Base-by-base conservation (phyloP, 2,113 vertebrate species). In the Myrmecophaga tridactyla region DNA sequence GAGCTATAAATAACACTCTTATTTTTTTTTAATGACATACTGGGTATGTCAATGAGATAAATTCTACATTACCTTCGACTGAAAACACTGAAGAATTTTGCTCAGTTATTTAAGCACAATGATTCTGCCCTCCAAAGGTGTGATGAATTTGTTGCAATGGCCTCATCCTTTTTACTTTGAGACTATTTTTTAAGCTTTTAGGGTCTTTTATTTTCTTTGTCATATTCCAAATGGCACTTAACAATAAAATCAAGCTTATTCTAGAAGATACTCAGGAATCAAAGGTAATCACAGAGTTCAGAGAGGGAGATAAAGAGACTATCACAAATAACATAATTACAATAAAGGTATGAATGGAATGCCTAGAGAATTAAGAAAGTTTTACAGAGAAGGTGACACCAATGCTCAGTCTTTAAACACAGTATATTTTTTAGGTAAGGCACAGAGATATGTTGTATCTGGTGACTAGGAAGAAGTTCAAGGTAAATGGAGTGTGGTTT, bases 221-320 rank as follows among this genome's bases (percentile, higher is more conserved):
- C 43, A 72, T 43, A 65, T 75, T 94, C 60, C 96, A 96, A 81
- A 67, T 88, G 31, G 73, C 62, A 83, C 14, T 51, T 73, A 36
- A 15, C 77, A 83, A 73, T n/a, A 78, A 94, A 86, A 41, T 36
- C 46, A 80, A 41, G 25, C 34, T 75, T 72, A 90, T 46, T 56
- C 72, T 84, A 76, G 73, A 78, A 78, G 39, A 94, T 25, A 73
- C 11, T n/a, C 2, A 94, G 9, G n/a, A 86, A 67, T 65, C 62
- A 67, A 76, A 81, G n/a, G 10, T 75, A 80, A 67, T 93, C 60
- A 41, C 7, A 91, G 39, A 87, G 36, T 70, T 85, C 39, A 86
- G 58, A 46, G 70, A 84, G 81, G 70, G 34, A n/a, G 43, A 62
- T 46, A 82, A 34, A 23, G 43, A 27, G 25, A 63, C 73, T 67